Evolutionary conservation across 2,797 vertebrate genomes (phyloP).

Genomic region (Xiphorhynchus erythropygius): DNA sequence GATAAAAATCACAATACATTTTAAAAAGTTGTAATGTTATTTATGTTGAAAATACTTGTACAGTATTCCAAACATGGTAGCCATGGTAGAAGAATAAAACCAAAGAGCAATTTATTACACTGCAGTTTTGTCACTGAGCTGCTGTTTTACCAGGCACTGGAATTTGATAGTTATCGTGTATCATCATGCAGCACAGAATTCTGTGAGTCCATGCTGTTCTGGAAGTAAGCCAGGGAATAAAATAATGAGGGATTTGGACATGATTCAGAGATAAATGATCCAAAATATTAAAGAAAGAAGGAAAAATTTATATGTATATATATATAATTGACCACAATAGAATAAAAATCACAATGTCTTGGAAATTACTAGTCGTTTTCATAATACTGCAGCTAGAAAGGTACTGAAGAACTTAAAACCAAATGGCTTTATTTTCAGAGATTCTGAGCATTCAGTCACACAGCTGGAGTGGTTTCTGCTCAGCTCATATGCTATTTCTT

Average conservation of each 20-base stretch:
- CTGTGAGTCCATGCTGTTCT: neutral
- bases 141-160: neutral
- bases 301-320: no score
- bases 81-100: neutral
- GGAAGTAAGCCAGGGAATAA: constrained; percentile 47
- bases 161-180: neutral
- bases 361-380: neutral
- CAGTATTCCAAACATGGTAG: neutral
- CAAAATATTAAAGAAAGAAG: neutral
- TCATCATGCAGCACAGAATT: neutral
- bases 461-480: neutral
- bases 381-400: neutral
- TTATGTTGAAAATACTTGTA: neutral
- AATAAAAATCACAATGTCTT: neutral
- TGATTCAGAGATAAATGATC: constrained; percentile 31
- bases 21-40: neutral
- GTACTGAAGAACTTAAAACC: neutral
- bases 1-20: neutral
- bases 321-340: neutral
- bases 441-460: neutral
- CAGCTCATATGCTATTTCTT: neutral
- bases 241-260: constrained; percentile 45
- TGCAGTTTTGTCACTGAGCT: neutral
- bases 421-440: neutral
- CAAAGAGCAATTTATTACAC: neutral